Percentiles rank a stretch among this genome's conserved stretches.
phyloP scores from a whole-genome alignment of 2,797 vertebrate species.

The Heliangelus exortis region DNA sequence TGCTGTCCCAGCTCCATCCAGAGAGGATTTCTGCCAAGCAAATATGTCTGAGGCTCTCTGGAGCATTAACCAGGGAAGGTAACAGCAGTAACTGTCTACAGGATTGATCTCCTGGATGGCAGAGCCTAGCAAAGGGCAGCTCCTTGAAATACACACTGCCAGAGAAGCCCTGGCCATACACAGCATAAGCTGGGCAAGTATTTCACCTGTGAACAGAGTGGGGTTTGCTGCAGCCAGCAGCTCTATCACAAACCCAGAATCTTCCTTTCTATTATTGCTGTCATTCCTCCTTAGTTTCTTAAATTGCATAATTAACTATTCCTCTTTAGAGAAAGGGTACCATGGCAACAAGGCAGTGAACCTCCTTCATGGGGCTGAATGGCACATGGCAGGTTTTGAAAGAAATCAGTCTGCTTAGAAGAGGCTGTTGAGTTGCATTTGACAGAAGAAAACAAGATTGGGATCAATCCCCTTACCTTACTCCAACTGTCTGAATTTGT shows the following conservation, averaged over 20 bases:
- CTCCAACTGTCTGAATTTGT: constrained; percentile 24
- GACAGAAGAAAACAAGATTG: constrained; percentile 45
- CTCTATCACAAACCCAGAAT: constrained; percentile 5
- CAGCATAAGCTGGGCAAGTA: neutral
- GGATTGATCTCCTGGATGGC: neutral
- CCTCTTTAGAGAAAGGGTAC: constrained; percentile 72
- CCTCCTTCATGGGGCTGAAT: constrained; percentile 68
- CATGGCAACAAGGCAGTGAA: constrained; percentile 76
- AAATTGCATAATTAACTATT: constrained; percentile 75
- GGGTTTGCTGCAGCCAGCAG: constrained; percentile 29
- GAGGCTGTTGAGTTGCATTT: constrained; percentile 44
- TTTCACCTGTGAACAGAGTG: neutral
- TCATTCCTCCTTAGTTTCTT: constrained; percentile 55
- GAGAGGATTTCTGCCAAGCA: constrained; percentile 18
- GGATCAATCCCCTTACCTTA: constrained; percentile 20
- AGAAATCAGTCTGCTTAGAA: constrained; percentile 40
- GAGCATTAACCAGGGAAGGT: neutral
- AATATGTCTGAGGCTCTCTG: neutral
- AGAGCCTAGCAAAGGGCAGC: neutral
- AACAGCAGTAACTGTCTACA: neutral
- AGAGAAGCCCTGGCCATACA: neutral
- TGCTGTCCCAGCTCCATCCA: neutral
- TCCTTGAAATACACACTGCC: neutral
- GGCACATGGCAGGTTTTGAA: constrained; percentile 18
- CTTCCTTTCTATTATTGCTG: constrained; percentile 32